A percentile compares a stretch with the other conserved stretches of the same genome.
phyloP scores from a whole-genome alignment of 2,888 invertebrate species.

The Hyposoter didymator region DNA sequence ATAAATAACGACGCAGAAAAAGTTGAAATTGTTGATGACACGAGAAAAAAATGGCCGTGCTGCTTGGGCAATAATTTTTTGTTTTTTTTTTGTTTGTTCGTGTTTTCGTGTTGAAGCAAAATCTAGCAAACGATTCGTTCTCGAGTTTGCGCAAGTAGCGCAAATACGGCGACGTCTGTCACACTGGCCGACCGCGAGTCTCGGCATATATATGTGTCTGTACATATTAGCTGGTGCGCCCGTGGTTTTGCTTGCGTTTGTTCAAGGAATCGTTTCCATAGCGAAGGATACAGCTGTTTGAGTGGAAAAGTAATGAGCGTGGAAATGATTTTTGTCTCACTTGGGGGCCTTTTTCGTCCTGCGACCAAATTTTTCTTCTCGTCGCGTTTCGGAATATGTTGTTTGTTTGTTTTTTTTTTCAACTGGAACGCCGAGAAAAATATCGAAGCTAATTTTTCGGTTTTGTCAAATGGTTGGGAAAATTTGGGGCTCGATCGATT shows the following conservation, averaged over 20 bases:
- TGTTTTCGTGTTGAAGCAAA: neutral
- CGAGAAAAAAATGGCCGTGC: neutral
- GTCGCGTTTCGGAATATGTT: neutral
- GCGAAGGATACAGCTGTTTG: neutral
- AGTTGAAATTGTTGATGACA: neutral
- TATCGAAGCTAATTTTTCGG: no score
- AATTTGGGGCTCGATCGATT: no score
- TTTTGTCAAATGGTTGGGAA: no score
- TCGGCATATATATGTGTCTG: neutral
- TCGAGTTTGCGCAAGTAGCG: conserved; percentile 46
- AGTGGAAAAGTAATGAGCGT: neutral
- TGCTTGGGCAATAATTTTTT: neutral
- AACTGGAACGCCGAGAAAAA: no score
- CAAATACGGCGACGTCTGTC: conserved; percentile 25
- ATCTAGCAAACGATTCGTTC: conserved; percentile 42
- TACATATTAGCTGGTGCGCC: neutral
- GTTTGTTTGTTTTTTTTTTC: neutral
- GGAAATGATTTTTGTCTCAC: neutral
- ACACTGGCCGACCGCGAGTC: neutral
- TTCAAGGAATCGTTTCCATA: neutral
- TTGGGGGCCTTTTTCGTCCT: no score
- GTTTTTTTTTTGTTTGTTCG: no score
- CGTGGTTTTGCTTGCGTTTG: neutral
- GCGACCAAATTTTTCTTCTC: neutral
- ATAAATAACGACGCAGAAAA: neutral